phyloP scores from a whole-genome alignment of 2,113 vertebrate genomes.

The Progne subis region DNA sequence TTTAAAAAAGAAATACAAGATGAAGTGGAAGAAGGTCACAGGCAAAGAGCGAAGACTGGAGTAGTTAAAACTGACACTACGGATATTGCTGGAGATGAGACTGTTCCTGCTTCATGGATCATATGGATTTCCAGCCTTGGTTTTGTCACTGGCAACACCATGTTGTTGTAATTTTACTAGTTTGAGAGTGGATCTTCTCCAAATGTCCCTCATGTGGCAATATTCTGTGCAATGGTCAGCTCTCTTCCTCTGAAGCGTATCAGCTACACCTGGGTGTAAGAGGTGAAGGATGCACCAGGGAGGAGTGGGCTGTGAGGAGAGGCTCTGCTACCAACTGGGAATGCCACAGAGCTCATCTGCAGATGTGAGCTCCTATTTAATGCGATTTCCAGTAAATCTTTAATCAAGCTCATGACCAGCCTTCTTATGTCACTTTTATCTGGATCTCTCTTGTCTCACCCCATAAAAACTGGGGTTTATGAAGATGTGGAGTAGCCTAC shows the following conservation, averaged over 20 bases:
- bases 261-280: neutral
- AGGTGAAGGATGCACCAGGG: neutral
- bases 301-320: neutral
- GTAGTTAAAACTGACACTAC: neutral
- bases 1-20: neutral
- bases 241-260: neutral
- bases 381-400: constrained; percentile 26
- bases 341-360: neutral
- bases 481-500: constrained; percentile 47
- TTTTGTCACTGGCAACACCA: neutral
- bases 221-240: neutral
- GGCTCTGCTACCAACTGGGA: neutral
- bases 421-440: constrained; percentile 15
- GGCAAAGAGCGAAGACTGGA: neutral
- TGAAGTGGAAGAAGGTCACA: neutral
- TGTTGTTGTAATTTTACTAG: neutral
- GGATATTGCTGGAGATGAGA: neutral
- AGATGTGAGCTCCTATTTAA: neutral
- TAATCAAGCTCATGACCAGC: neutral
- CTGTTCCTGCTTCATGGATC: neutral
- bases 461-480: constrained; percentile 51
- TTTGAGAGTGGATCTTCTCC: neutral
- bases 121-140: neutral
- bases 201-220: neutral
- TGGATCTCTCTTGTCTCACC: constrained; percentile 34